Evolutionary conservation across 1,140 invertebrate species (phyloP).

Genomic region (Delia radicum): DNA sequence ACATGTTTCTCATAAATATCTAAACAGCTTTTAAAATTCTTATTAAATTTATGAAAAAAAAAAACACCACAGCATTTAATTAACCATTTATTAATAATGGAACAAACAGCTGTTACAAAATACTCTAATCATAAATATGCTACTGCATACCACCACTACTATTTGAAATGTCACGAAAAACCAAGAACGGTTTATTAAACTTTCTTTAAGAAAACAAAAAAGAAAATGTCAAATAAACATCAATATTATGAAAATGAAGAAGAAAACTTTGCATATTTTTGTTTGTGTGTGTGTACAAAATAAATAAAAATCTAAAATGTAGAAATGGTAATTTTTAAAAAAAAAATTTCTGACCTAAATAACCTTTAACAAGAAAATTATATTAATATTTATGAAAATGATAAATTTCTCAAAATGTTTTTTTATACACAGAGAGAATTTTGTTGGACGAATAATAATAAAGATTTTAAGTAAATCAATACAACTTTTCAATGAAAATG

Average conservation of each 20-base stretch:
- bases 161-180: not conserved
- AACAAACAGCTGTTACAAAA: not conserved
- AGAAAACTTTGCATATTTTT: not conserved
- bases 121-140: not conserved
- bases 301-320: not conserved
- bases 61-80: not conserved
- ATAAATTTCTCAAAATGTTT: not conserved
- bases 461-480: too few species aligned
- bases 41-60: too few species aligned
- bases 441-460: too few species aligned
- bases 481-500: too few species aligned
- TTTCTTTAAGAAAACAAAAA: too few species aligned
- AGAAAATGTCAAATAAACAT: too few species aligned
- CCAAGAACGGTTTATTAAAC: too few species aligned
- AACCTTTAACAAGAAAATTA: not conserved
- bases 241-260: not conserved
- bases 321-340: not conserved
- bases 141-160: not conserved
- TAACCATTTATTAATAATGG: not conserved
- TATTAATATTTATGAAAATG: not conserved
- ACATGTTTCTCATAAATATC: too few species aligned
- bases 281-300: not conserved
- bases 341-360: not conserved
- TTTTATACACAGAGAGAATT: too few species aligned
- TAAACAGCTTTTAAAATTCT: too few species aligned